These are phyloP conservation scores for Xenops minutus DNA, from an alignment of 2,797 vertebrate genomes.

Conservation along the genomic window DNA sequence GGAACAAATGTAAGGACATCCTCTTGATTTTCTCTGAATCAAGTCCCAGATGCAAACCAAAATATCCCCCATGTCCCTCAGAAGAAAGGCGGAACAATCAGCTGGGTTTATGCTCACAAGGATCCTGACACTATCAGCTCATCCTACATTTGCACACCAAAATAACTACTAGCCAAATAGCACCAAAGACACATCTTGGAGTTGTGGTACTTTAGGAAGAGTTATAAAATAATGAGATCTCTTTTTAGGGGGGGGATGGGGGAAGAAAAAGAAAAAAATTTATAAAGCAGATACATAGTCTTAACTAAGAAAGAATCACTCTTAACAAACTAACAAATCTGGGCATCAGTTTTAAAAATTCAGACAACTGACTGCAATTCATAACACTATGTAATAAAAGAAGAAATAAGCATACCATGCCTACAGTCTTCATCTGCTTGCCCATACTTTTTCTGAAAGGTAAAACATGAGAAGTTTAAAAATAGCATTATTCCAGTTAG, in stretches of 20 bases:
- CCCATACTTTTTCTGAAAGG: conserved; percentile 96
- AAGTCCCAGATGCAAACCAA: not conserved
- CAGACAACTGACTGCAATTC: conserved; percentile 33
- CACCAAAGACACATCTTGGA: not conserved
- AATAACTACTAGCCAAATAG: not conserved
- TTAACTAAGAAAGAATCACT: not conserved
- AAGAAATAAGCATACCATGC: conserved; percentile 86
- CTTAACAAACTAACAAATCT: conserved; percentile 13
- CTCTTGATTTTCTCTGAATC: not conserved
- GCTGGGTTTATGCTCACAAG: not conserved
- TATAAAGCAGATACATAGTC: not conserved
- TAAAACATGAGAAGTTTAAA: conserved; percentile 68
- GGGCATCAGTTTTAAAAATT: conserved; percentile 18
- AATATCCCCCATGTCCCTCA: not conserved
- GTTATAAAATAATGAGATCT: not conserved
- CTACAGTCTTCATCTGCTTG: conserved; percentile 99
- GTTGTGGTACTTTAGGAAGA: not conserved
- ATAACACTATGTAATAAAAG: conserved; percentile 34
- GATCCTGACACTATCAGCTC: not conserved
- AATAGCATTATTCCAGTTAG: conserved; percentile 58
- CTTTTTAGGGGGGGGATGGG: not conserved
- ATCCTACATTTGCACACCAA: not conserved
- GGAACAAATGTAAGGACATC: not conserved
- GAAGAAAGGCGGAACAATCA: not conserved
- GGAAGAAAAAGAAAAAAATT: too few relatives aligned